Evolutionary conservation across 1,140 invertebrate species (phyloP).

Genomic region (Augochlora pura): DNA sequence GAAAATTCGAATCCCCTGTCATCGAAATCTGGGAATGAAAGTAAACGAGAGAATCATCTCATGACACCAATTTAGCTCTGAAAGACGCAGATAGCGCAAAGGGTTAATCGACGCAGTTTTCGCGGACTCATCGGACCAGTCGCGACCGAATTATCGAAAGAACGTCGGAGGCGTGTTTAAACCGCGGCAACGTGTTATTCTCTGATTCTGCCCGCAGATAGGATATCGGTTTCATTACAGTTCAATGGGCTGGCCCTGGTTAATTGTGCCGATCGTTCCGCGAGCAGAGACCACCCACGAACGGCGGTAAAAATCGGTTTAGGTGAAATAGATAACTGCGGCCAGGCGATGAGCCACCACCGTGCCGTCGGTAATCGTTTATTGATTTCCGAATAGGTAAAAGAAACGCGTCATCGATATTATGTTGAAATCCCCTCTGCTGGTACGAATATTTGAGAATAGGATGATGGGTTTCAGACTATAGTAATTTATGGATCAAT

Average conservation of each 20-base stretch:
- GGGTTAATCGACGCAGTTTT: not conserved
- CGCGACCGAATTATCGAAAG: not conserved
- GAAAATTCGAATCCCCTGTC: no score
- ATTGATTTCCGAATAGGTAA: no score
- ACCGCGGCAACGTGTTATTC: not conserved
- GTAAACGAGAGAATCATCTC: no score
- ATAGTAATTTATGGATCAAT: not conserved
- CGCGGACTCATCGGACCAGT: no score
- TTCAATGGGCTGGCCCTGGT: not conserved
- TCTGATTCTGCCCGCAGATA: not conserved
- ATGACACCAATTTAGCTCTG: no score
- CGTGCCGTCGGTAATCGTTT: not conserved
- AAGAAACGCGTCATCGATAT: no score
- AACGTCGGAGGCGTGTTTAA: not conserved
- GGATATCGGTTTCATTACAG: slow-evolving; percentile 5
- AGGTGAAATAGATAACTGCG: not conserved
- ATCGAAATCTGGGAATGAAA: no score
- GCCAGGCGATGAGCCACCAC: not conserved
- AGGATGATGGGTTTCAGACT: no score
- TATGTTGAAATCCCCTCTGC: no score
- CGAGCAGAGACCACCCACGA: not conserved
- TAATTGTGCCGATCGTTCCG: not conserved
- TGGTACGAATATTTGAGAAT: no score
- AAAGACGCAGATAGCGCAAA: no score
- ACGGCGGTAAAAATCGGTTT: not conserved